A percentile compares a stretch with the other conserved stretches of the same genome.
Evolutionary conservation across 2,888 invertebrate genomes (phyloP).

Genomic region (Calameuta filiformis): DNA sequence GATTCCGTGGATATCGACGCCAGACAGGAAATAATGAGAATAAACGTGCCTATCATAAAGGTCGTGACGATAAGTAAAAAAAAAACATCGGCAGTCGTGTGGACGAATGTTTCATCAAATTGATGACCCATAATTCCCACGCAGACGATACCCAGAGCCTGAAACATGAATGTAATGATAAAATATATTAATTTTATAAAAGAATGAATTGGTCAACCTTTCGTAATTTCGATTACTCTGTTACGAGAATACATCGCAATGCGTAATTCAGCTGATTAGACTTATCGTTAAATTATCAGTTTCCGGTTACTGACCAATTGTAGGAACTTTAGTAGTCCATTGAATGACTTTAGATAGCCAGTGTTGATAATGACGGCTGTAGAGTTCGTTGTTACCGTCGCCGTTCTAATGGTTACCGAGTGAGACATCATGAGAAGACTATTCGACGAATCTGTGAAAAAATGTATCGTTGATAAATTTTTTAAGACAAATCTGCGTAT

Average conservation of each 20-base stretch:
- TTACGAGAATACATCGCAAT: neutral
- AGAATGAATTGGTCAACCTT: neutral
- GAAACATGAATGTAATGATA: conserved; percentile 50
- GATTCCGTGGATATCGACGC: conserved; percentile 84
- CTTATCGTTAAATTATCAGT: neutral
- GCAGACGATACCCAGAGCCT: conserved; percentile 82
- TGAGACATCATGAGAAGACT: conserved; percentile 78
- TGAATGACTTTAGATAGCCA: conserved; percentile 81
- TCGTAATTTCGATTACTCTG: neutral
- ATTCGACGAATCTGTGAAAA: conserved; percentile 26
- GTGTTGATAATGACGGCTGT: conserved; percentile 84
- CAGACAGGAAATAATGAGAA: conserved; percentile 79
- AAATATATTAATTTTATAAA: neutral
- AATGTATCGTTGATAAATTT: neutral
- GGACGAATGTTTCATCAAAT: conserved; percentile 56
- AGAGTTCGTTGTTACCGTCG: conserved; percentile 81
- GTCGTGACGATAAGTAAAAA: conserved; percentile 80
- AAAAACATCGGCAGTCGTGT: conserved; percentile 73
- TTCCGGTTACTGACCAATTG: conserved; percentile 75
- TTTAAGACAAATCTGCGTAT: neutral
- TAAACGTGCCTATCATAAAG: conserved; percentile 83
- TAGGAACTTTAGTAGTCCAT: conserved; percentile 84
- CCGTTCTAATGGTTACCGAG: conserved; percentile 82
- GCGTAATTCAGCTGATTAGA: neutral
- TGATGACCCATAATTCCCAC: conserved; percentile 79